Evolutionary conservation across 1,140 invertebrate species (phyloP), one percentile per base, ranked within the genome.

Genomic region (Conus betulinus): DNA sequence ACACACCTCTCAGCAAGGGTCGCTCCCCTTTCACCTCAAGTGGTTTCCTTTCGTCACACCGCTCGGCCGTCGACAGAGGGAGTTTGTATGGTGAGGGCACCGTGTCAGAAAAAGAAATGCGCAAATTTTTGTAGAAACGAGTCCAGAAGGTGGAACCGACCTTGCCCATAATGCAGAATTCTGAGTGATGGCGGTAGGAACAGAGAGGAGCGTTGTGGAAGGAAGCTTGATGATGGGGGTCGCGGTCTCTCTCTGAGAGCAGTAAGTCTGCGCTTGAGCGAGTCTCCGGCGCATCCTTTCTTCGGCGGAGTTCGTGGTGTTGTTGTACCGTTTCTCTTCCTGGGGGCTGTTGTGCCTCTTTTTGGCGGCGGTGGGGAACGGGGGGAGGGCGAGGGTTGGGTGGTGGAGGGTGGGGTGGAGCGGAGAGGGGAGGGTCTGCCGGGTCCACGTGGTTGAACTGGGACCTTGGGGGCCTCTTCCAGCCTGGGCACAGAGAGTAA

Each of bases 141-240:
- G 57, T 39, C 82, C 82, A 84, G 57, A 84, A 84, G 4, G 82
- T 84, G n/a, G 82, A 84, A 5, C 55, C 82, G 13, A 84, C 63
- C 27, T 84, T 84, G 5, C 55, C 82, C 55, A 84, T 84, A n/a
- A 55, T 55, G 51, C 82, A 84, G 82, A 84, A 27, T 20, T 84
- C 11, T 15, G 51, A 53, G 51, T 13, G 39, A 23, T 81, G 79
- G 20, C 10, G 17, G 10, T 7, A 13, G 39, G 79, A 81, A 4
- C 53, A 23, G 39, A 81, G 79, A 53, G 20, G 79, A 17, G 51
- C 53, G 39, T 51, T 8, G 7, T 78, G 10, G 27, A 78, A 39
- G 76, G 6, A 17, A 6, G 11, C 39, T 39, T 39, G 39, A 39
- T 39, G 6, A 17, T 7, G 23, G 8, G 20, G 20, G 67, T 11